Percentiles rank a stretch among this genome's conserved stretches.
Conservation (phyloP, 2,113 vertebrate species). For the Larimichthys polyactis region DNA sequence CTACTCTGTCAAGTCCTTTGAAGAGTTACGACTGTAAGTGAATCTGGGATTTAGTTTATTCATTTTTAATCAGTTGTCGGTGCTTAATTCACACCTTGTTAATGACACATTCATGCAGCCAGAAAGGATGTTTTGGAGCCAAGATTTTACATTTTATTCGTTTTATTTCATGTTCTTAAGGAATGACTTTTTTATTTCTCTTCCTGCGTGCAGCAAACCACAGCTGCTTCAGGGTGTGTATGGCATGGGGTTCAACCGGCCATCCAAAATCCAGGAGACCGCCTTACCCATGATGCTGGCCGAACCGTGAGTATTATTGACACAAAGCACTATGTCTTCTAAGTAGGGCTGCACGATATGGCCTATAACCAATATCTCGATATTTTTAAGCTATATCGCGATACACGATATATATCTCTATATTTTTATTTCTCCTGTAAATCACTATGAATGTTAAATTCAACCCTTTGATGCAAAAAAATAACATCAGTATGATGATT, state of each 20-base stretch:
- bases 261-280: conserved; percentile 97
- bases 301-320: conserved; percentile 89
- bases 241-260: conserved; percentile 96
- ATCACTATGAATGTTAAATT: no score
- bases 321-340: background rate
- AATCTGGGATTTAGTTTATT: background rate
- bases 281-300: conserved; percentile 99
- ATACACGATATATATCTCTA: no score
- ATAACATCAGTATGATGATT: no score
- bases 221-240: conserved; percentile 95
- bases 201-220: conserved; percentile 86
- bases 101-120: background rate
- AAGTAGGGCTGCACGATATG: no score
- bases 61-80: background rate
- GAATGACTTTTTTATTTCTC: background rate
- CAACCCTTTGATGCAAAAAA: no score
- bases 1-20: conserved; percentile 96
- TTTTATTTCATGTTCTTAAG: background rate
- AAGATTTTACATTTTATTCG: background rate
- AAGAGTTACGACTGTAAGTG: conserved; percentile 96
- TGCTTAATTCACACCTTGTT: background rate
- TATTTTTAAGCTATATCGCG: no score
- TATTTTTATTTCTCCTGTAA: no score
- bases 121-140: background rate
- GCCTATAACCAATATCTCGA: no score